Evolutionary conservation across 2,797 vertebrate species (phyloP), one percentile per base, ranked within the genome.

Genomic region (Tiaroga cobitis): DNA sequence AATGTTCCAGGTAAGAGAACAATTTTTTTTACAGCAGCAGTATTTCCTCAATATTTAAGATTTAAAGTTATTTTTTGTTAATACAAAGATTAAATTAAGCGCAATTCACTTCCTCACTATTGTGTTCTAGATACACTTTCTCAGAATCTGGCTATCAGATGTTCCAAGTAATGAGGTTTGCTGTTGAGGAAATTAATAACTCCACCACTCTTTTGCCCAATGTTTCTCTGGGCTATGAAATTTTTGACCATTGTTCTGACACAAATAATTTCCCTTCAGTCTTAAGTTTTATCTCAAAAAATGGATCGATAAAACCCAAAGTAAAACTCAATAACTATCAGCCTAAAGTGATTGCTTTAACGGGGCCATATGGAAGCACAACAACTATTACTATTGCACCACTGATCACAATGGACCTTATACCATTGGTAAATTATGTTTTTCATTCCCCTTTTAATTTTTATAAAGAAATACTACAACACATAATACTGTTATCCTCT

Each of bases 91-190:
- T 80, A 16, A 18, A 18, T 67, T 13, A 43, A 87, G 4, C 1
- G 1, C 26, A 26, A 3, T 81, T 68, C n/a, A 65, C 11, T 37
- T 19, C 81, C 19, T 68, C 9, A 24, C 49, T 68, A 2, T 49
- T 49, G 5, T 37, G 37, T 69, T 18, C 34, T 90, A 95, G 95
- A 37, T 16, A 93, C 54, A 1, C 2, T 1, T 90, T 95, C 0
- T 87, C 59, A 56, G 9, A 89, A 10, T 61, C 91, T 41, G 93
- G 91, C 87, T 96, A 96, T 91, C 93, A 91, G 39, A 90, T 91
- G 86, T 92, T 96, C 89, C 95, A 96, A 88, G 70, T 96, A 89
- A 96, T 97, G 96, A 94, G 94, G 90, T 97, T 96, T 3, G 90
- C 95, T 0, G 89, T 96, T 8, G 93, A 95, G 37, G 92, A 97